These are phyloP conservation scores for Pseudochirops corinnae DNA, from an alignment of 2,797 vertebrate species.

Conservation along the genomic window DNA sequence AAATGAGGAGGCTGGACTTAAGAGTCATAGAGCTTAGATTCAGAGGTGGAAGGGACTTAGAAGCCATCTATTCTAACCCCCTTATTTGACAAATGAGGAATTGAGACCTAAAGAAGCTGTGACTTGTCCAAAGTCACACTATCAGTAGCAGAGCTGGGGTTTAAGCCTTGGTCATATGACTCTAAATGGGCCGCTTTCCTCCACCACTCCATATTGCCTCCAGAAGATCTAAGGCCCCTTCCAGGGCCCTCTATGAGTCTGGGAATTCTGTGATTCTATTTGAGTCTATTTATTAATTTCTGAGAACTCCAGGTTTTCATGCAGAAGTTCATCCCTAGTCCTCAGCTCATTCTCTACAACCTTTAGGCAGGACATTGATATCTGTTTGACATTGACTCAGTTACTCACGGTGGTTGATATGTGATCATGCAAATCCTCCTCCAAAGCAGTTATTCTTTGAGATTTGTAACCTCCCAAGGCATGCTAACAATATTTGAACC, in stretches of 20 bases:
- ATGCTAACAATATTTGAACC: not conserved
- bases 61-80: not conserved
- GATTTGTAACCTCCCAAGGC: not conserved
- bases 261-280: not conserved
- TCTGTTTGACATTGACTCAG: not conserved
- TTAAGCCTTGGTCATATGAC: not conserved
- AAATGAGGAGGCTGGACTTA: not conserved
- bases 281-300: not conserved
- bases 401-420: not conserved
- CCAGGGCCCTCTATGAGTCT: not conserved
- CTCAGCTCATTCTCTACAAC: not conserved
- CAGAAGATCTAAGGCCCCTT: not conserved
- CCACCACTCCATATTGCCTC: not conserved
- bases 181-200: not conserved
- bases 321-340: not conserved
- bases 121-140: not conserved
- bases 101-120: not conserved
- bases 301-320: not conserved
- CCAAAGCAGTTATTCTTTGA: not conserved
- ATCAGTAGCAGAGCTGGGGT: not conserved
- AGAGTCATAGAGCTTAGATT: not conserved
- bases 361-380: too few relatives aligned
- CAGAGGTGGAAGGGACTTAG: not conserved
- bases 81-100: not conserved
- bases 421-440: not conserved